A percentile compares a stretch with the other conserved stretches of the same genome.
These are phyloP conservation scores for Cervus canadensis DNA, from an alignment of 2,113 vertebrate species.

Conservation along the genomic window DNA sequence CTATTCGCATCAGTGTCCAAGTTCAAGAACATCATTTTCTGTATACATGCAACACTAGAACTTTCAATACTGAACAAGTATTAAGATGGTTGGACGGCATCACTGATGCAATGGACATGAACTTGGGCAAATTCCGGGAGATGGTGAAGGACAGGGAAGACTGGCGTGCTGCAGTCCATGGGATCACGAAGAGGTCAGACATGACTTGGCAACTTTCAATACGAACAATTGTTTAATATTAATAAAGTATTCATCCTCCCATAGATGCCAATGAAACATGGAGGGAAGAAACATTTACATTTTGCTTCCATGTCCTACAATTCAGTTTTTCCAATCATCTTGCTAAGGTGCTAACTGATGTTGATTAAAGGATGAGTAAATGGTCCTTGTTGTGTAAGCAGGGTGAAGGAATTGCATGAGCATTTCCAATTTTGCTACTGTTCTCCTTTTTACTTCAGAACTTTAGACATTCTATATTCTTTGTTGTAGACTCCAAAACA, in stretches of 20 bases:
- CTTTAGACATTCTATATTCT: not conserved
- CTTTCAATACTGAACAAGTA: not conserved
- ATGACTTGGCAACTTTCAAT: not conserved
- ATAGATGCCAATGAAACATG: not conserved
- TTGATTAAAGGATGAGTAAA: not conserved
- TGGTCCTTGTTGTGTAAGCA: not conserved
- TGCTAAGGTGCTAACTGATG: not conserved
- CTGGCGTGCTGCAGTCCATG: not conserved
- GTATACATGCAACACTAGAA: not conserved
- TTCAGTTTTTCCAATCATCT: not conserved
- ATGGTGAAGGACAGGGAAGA: not conserved
- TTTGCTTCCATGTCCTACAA: not conserved
- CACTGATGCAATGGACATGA: not conserved
- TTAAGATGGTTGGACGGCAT: not conserved
- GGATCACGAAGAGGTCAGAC: not conserved
- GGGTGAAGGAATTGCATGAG: not conserved
- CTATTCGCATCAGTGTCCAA: not conserved
- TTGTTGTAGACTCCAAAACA: not conserved
- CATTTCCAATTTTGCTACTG: not conserved
- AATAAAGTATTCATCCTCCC: not conserved
- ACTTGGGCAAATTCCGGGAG: not conserved
- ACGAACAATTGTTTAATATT: not conserved
- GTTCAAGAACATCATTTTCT: not conserved
- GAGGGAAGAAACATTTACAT: not conserved
- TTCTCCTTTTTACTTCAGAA: not conserved